Evolutionary conservation across 2,113 vertebrate species (phyloP), one percentile per base, ranked within the genome.

Genomic region (Nycticorax nycticorax): DNA sequence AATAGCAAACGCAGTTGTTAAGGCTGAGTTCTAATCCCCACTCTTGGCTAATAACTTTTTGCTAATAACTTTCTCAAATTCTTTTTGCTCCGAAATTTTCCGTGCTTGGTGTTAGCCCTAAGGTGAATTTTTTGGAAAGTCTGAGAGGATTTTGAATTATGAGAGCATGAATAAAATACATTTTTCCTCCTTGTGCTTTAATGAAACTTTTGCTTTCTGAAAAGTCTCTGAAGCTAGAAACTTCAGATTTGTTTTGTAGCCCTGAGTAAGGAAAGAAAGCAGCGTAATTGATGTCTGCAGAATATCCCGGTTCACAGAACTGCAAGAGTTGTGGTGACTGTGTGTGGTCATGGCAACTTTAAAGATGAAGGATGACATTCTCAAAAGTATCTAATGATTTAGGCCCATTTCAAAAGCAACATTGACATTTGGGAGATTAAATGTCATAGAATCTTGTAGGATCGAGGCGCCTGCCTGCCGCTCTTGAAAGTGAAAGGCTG

Each of bases 321-420:
- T 63, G n/a, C 67, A 45, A 53, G 59, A 43, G 33, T 39, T 55
- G 78, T 48, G 62, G 71, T 88, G 75, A 77, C 82, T 94, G 85
- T 95, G 92, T 96, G 96, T 92, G 96, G 96, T 84, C 83, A 75
- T 57, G 92, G 93, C 57, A 73, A 21, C 92, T 78, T 94, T 89
- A 89, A 88, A 93, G 93, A 89, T 87, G 92, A 97, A 96, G 90
- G 71, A 76, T 77, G 78, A 90, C 64, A 48, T 63, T 86, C 76
- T 55, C 33, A 27, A 39, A 92, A 63, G 57, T 55, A 41, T 80
- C 63, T 92, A 30, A 74, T 71, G 55, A 63, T 90, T 89, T 84
- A 95, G 94, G 41, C 75, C 75, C 26, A 6, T 92, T 93, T 96
- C 85, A 88, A 86, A 95, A 92, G 79, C 43, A 83, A 18, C 37